Evolutionary conservation across 2,113 vertebrate species (phyloP).

Genomic region (Colistium nudipinnis): DNA sequence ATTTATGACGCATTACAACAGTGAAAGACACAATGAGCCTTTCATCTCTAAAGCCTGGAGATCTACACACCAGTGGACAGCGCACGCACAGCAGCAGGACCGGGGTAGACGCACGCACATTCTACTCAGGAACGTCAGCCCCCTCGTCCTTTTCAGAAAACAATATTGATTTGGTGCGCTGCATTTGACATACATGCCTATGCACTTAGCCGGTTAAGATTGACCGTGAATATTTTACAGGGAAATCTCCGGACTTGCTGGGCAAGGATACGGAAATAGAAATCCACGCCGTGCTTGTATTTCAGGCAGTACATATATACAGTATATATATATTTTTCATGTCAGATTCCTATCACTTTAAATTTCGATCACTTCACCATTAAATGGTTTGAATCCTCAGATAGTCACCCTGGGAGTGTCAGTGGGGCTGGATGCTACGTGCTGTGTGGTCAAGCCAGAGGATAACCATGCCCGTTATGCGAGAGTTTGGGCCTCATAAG

Average conservation of each 20-base stretch:
- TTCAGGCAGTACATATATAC: too few species aligned
- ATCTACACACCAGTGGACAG: constrained; percentile 39
- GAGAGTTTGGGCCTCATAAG: constrained; percentile 13
- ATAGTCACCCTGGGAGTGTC: too few species aligned
- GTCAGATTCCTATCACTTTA: too few species aligned
- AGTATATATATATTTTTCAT: not conserved
- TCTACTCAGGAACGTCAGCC: constrained; percentile 35
- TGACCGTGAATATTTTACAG: not conserved
- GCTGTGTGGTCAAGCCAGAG: constrained; percentile 27
- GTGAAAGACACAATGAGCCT: constrained; percentile 46
- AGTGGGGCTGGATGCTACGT: constrained; percentile 18
- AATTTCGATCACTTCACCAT: too few species aligned
- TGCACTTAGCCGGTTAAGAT: constrained; percentile 14
- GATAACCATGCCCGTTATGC: constrained; percentile 37
- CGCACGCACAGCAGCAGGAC: not conserved
- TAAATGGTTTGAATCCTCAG: too few species aligned
- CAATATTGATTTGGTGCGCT: constrained; percentile 19
- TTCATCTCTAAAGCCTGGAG: constrained; percentile 47
- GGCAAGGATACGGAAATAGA: not conserved
- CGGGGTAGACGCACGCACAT: constrained; percentile 47
- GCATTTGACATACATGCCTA: constrained; percentile 6
- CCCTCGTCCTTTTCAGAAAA: constrained; percentile 17
- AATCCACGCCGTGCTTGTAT: not conserved
- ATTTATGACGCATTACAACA: constrained; percentile 70
- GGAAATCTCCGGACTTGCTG: not conserved